Conservation (phyloP, 1,140 invertebrate genomes). For the Drosophila triauraria region DNA sequence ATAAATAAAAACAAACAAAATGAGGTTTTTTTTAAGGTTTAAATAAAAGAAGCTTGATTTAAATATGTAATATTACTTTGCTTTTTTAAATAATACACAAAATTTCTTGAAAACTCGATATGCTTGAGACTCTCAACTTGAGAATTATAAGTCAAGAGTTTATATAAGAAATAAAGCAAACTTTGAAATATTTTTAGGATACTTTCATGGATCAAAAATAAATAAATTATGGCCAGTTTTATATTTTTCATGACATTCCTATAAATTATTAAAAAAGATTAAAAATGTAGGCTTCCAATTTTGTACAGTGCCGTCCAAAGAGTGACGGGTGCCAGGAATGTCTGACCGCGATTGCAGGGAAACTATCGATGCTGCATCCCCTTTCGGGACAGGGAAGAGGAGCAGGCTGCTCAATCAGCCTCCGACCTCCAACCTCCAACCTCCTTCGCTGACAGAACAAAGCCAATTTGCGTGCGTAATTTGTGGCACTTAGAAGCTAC, state of each 20-base stretch:
- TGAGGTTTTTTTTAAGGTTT: too few relatives aligned
- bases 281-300: not conserved
- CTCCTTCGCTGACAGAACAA: constrained; percentile 52
- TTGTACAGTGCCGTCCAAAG: not conserved
- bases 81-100: too few relatives aligned
- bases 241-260: too few relatives aligned
- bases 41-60: too few relatives aligned
- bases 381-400: too few relatives aligned
- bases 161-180: not conserved
- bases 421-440: not conserved
- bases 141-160: too few relatives aligned
- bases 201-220: not conserved
- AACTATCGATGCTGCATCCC: constrained; percentile 53
- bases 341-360: constrained; percentile 19
- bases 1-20: too few relatives aligned
- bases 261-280: too few relatives aligned
- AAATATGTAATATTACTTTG: too few relatives aligned
- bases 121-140: too few relatives aligned
- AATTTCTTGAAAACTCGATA: too few relatives aligned
- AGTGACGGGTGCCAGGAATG: constrained; percentile 14
- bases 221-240: too few relatives aligned
- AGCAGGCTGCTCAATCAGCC: not conserved
- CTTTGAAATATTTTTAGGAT: not conserved
- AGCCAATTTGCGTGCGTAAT: constrained; percentile 83
- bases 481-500: constrained; percentile 79